phyloP scores from a whole-genome alignment of 2,888 invertebrate species.

The Vandiemenella viatica region DNA sequence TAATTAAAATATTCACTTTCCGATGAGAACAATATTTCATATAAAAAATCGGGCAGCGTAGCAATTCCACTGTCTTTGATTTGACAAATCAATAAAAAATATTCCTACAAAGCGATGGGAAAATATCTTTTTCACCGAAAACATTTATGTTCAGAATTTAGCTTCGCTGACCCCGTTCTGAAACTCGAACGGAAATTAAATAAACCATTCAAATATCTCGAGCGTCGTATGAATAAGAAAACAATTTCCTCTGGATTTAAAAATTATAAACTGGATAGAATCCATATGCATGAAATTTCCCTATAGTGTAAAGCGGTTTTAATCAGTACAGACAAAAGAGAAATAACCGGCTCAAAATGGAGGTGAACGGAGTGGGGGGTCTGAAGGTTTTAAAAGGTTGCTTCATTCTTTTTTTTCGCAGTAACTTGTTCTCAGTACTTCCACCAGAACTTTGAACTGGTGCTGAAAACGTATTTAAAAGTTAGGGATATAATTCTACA shows the following conservation, averaged over 20 bases:
- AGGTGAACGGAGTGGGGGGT: not conserved
- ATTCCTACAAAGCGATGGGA: too few species aligned
- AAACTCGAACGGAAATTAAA: too few species aligned
- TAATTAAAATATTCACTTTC: too few species aligned
- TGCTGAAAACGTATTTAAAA: not conserved
- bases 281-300: not conserved
- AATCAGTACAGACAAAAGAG: not conserved
- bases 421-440: not conserved
- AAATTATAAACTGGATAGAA: not conserved
- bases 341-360: not conserved
- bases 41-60: too few species aligned
- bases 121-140: not conserved
- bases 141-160: not conserved
- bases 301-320: not conserved
- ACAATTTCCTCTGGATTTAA: not conserved
- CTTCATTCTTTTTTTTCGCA: too few species aligned
- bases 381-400: too few species aligned
- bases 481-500: not conserved
- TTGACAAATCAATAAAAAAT: too few species aligned
- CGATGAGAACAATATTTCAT: too few species aligned
- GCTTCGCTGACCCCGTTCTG: not conserved
- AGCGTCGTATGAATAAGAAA: not conserved
- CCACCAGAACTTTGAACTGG: not conserved
- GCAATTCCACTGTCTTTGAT: too few species aligned
- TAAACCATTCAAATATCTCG: not conserved